Evolutionary conservation across 1,140 invertebrate genomes (phyloP).

Genomic region (Aphis craccivora): DNA sequence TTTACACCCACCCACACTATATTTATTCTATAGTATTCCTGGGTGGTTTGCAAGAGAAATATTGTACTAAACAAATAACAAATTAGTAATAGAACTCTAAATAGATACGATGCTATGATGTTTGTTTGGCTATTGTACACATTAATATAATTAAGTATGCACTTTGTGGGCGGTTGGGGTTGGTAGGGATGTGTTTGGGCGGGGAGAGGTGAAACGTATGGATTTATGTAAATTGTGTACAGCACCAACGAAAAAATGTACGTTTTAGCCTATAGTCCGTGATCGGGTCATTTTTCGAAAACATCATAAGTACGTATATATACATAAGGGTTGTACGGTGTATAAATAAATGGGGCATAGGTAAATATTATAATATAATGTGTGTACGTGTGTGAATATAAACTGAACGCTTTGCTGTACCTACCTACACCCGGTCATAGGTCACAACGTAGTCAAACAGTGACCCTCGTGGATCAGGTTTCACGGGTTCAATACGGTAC

Average conservation of each 20-base stretch:
- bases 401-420: not conserved
- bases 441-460: not conserved
- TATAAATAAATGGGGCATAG: conserved; percentile 6
- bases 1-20: no score
- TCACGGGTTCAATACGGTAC: not conserved
- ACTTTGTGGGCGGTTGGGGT: no score
- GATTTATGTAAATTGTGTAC: not conserved
- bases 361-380: not conserved
- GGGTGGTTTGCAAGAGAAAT: not conserved
- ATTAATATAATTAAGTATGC: not conserved
- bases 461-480: not conserved
- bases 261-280: not conserved
- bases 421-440: not conserved
- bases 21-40: not conserved
- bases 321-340: not conserved
- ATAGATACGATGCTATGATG: not conserved
- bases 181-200: no score
- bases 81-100: not conserved
- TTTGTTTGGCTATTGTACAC: not conserved
- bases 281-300: not conserved
- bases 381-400: not conserved
- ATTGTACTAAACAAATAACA: not conserved
- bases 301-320: not conserved
- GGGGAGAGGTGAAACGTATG: not conserved
- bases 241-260: not conserved